These are phyloP conservation scores for Dichetophora obliterata DNA, from an alignment of 2,888 invertebrate species.

Conservation along the genomic window DNA sequence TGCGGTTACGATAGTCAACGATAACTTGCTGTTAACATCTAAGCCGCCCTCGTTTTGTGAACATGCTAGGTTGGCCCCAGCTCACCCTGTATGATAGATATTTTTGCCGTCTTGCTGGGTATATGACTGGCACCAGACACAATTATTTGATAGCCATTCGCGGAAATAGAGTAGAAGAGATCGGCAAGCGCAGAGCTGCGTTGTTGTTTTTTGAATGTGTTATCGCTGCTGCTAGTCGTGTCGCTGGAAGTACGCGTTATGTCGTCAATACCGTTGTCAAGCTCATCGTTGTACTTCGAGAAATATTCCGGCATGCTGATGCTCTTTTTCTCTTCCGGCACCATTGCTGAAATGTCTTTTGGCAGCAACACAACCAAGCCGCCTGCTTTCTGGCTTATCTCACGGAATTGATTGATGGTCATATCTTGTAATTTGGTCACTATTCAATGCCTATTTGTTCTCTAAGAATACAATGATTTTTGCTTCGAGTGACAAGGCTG, in stretches of 20 bases:
- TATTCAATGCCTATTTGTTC: constrained; percentile 89
- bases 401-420: constrained; percentile 81
- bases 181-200: constrained; percentile 85
- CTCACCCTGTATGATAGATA: constrained; percentile 89
- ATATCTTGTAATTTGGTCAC: constrained; percentile 84
- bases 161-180: constrained; percentile 87
- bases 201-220: constrained; percentile 66
- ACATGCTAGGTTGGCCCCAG: constrained; percentile 71
- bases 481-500: constrained; percentile 89
- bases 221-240: constrained; percentile 50
- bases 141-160: constrained; percentile 93
- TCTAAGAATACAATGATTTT: constrained; percentile 87
- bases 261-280: constrained; percentile 82
- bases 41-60: constrained; percentile 70
- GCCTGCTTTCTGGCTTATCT: constrained; percentile 84
- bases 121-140: constrained; percentile 81
- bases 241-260: constrained; percentile 71
- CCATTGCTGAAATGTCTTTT: constrained; percentile 76
- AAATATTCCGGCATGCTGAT: constrained; percentile 92
- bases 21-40: constrained; percentile 74
- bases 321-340: constrained; percentile 77
- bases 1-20: constrained; percentile 91
- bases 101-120: constrained; percentile 82
- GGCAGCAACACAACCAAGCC: constrained; percentile 89
- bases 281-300: constrained; percentile 79